Evolutionary conservation across 1,140 invertebrate species (phyloP), one percentile per base, ranked within the genome.

Genomic region (Branchinecta lindahli): DNA sequence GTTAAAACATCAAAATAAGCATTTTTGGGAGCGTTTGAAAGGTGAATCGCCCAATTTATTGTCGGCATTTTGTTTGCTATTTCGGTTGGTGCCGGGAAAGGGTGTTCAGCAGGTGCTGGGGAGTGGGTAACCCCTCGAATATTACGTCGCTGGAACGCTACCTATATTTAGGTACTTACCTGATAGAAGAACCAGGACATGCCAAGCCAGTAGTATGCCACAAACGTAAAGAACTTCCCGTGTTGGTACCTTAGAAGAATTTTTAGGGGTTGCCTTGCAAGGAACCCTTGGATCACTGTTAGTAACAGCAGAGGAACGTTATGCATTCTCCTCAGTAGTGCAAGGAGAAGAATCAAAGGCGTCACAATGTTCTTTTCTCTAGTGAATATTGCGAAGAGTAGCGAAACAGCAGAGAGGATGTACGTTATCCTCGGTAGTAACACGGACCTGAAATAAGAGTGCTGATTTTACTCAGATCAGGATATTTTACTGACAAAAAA

Each of bases 151-250:
- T n/a, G n/a, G n/a, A n/a, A n/a, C n/a, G n/a, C n/a, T n/a, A n/a
- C n/a, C n/a, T n/a, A n/a, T n/a, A n/a, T n/a, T n/a, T n/a, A n/a
- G n/a, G 9, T 52, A 52, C 47, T 9, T n/a, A 52, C 47, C 47
- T 52, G 47, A 52, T 52, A 52, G 47, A 52, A 52, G n/a, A 52
- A 52, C 47, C 47, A 52, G 9, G n/a, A 9, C 47, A 52, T 52
- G 47, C 47, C 47, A 9, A 52, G n/a, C 47, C 47, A 52, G 47
- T n/a, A 9, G 47, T 52, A 52, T n/a, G 47, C 47, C n/a, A n/a
- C 47, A 52, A 9, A 52, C 9, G n/a, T 9, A n/a, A 52, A 52
- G n/a, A 52, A 52, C n/a, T 9, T 9, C 9, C 47, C 47, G 9
- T 52, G 9, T n/a, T 52, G 9, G 47, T 52, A 52, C 47, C n/a